Evolutionary conservation across 2,113 vertebrate species (phyloP), one percentile per base, ranked within the genome.

Genomic region (Paradoxurus hermaphroditus): DNA sequence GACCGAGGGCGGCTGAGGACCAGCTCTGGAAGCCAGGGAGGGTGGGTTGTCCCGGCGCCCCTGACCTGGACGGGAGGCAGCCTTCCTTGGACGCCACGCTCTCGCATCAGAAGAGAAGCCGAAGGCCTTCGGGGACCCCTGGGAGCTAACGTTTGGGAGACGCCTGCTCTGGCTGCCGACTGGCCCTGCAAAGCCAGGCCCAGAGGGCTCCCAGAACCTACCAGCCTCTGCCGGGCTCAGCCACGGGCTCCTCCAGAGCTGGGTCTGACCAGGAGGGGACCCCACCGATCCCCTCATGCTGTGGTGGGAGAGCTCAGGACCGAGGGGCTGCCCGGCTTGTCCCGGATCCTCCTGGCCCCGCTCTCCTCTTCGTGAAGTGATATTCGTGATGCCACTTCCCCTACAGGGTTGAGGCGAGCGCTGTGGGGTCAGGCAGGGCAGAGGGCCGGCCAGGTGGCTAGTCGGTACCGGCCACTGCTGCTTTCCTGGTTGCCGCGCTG

Each of bases 391-490:
- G 46, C 41, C 41, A 3, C 44, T 23, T 34, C 2, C 85, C 56
- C 51, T 12, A 2, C 31, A 25, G 31, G 79, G 65, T 13, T 77
- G 84, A 41, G 70, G 56, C 59, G 0, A 18, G n/a, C 63, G 41
- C 11, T 19, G 44, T 14, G 1, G 82, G 51, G 29, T 23, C 36
- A 0, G 1, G 31, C 4, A 0, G 70, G 53, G 27, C 7, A 0
- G 51, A 25, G 31, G 73, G 62, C 90, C 31, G 9, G 49, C 41
- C 75, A 4, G 75, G 19, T 7, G 41, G 7, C 2, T 18, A 34
- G 3, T 4, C 0, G 4, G 62, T 1, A 3, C 72, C 3, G 21
- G 4, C 4, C 18, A 0, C 72, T 3, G n/a, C 62, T 1, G 1
- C 62, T 41, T 23, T 31, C 41, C 46, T 19, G 31, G 25, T 27